phyloP scores from a whole-genome alignment of 2,797 vertebrate species.

The Channallabes apus region DNA sequence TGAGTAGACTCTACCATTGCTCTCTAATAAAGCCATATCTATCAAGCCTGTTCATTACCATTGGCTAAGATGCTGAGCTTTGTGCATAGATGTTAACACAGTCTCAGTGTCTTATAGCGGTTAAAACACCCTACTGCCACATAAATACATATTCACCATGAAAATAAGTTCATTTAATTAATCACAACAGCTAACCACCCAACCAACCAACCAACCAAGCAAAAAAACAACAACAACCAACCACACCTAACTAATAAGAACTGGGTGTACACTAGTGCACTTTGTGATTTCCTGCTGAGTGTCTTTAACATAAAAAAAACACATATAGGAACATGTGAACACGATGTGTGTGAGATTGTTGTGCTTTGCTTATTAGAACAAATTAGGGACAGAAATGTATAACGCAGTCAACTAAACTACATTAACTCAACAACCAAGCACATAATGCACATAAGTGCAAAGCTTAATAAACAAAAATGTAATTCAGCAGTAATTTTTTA shows the following conservation, averaged over 20 bases:
- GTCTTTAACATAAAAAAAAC: not conserved
- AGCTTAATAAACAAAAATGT: not conserved
- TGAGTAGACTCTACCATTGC: slow-evolving; percentile 25
- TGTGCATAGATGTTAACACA: slow-evolving; percentile 17
- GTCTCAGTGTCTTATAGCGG: slow-evolving; percentile 20
- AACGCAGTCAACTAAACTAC: not conserved
- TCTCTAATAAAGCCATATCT: slow-evolving; percentile 48
- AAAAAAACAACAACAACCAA: not conserved
- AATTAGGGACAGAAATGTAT: not conserved
- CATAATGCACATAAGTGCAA: no score
- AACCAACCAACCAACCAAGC: no score
- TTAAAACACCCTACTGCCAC: not conserved
- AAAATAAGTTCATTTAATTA: not conserved
- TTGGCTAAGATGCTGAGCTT: slow-evolving; percentile 11
- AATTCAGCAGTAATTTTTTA: not conserved
- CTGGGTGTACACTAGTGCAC: not conserved
- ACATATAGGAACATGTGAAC: not conserved
- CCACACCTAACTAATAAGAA: not conserved
- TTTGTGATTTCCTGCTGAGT: not conserved
- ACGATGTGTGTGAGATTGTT: not conserved
- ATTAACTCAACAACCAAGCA: not conserved
- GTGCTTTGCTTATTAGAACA: not conserved
- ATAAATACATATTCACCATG: not conserved
- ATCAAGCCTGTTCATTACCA: slow-evolving; percentile 37
- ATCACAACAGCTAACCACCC: not conserved